Evolutionary conservation across 2,113 vertebrate species (phyloP), one percentile per base, ranked within the genome.

Genomic region (Salvelinus fontinalis): DNA sequence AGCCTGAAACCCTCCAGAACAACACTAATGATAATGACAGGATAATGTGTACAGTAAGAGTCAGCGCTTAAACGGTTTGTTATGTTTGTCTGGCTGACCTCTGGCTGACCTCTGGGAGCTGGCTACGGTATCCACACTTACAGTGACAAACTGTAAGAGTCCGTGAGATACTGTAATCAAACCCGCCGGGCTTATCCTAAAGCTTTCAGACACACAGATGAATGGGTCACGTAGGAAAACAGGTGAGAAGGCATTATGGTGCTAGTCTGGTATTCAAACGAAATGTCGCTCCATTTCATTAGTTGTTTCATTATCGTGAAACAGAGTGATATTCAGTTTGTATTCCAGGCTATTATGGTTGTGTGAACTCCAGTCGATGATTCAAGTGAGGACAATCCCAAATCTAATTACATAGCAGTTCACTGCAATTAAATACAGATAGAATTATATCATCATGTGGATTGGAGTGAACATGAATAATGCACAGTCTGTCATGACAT

Each of bases 51-150:
- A 51, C 11, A 51, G 13, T 51, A 51, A 51, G 11, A 51, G 49
- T 51, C 14, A 34, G 31, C 31, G 1, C 6, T 34, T 7, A 34
- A 34, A 34, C 4, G 64, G 26, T 66, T 66, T 66, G 64, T 66
- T 1, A 66, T 27, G 26, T 13, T 34, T 66, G 26, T 66, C 31
- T 31, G 31, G 31, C 4, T 13, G 4, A 27, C 22, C 74, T 79
- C 75, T 82, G 75, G 80, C 78, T 67, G 75, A 80, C 77, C 73
- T 67, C 67, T 54, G 22, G 16, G 57, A 27, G 77, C 62, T 75
- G 66, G 73, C 60, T 26, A n/a, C 60, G 48, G 68, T 13, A 49
- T 51, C 20, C 2, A 48, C 59, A 7, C 72, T 60, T 60, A 26
- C 44, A 70, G 39, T 78, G n/a, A 22, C 73, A 80, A 72, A 60